phyloP scores from a whole-genome alignment of 2,888 invertebrate species.

The Watsonalla binaria region DNA sequence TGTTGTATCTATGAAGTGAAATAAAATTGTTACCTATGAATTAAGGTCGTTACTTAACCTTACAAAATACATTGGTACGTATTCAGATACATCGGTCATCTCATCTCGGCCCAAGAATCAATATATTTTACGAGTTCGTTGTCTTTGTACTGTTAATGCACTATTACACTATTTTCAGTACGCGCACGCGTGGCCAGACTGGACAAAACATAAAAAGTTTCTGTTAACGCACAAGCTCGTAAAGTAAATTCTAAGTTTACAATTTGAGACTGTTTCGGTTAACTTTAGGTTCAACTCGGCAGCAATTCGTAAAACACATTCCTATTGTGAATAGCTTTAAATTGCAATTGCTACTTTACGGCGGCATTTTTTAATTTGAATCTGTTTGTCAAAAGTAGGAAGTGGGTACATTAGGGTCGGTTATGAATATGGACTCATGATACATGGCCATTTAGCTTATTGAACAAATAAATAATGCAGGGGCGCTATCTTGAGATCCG shows the following conservation, averaged over 20 bases:
- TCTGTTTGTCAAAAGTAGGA: too few relatives aligned
- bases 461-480: conserved; percentile 71
- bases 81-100: background rate
- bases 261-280: conserved; percentile 12
- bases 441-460: conserved; percentile 64
- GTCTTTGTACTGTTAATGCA: conserved; percentile 66
- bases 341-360: too few relatives aligned
- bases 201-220: conserved; percentile 48
- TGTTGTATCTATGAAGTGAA: conserved; percentile 8
- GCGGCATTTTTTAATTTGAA: background rate
- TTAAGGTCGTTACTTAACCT: too few relatives aligned
- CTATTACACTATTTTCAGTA: conserved; percentile 60
- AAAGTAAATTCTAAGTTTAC: conserved; percentile 29
- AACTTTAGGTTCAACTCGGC: background rate
- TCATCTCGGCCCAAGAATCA: conserved; percentile 1
- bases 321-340: too few relatives aligned
- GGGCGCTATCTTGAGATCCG: conserved; percentile 68
- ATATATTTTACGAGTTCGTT: conserved; percentile 71
- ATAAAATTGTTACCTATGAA: too few relatives aligned
- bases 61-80: too few relatives aligned
- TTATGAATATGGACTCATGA: conserved; percentile 40
- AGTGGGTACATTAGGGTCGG: conserved; percentile 19
- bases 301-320: too few relatives aligned
- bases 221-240: conserved; percentile 41
- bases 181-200: conserved; percentile 32